A percentile compares a stretch with the other conserved stretches of the same genome.
phyloP scores from a whole-genome alignment of 2,113 vertebrate genomes.

The Sinocyclocheilus anophthalmus region DNA sequence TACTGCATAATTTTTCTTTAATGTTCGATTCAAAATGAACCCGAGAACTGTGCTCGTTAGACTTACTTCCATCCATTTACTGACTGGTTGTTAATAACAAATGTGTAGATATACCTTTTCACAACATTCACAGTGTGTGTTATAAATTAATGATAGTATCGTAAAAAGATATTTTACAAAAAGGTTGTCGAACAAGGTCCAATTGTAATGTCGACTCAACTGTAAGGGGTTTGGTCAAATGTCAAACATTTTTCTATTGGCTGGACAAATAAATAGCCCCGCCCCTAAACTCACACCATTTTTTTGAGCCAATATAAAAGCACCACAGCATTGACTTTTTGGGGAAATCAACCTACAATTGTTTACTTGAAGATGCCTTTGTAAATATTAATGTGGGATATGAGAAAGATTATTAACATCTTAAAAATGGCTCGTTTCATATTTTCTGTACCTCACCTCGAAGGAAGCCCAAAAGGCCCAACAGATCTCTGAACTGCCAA shows the following conservation, averaged over 20 bases:
- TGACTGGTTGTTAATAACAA: not conserved
- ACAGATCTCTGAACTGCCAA: conserved; percentile 37
- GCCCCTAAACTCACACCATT: not conserved
- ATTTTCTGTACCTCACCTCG: not conserved
- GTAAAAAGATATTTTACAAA: no score
- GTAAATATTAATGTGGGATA: no score
- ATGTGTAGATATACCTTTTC: not conserved
- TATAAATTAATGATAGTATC: not conserved
- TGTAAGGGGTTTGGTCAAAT: not conserved
- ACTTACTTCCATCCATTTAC: not conserved
- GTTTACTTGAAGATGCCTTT: no score
- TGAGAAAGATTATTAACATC: no score
- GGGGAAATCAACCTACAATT: no score
- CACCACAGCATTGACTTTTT: no score
- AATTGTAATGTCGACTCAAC: no score
- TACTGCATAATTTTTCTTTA: not conserved
- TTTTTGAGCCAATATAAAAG: no score
- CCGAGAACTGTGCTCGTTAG: not conserved
- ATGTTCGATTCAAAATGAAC: not conserved
- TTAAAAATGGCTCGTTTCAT: not conserved
- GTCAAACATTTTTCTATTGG: not conserved
- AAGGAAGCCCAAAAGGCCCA: conserved; percentile 7
- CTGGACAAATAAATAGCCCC: not conserved
- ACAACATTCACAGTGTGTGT: not conserved
- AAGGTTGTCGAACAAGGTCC: not conserved